Evolutionary conservation across 2,888 invertebrate genomes (phyloP).

Genomic region (Coleophora deauratella): DNA sequence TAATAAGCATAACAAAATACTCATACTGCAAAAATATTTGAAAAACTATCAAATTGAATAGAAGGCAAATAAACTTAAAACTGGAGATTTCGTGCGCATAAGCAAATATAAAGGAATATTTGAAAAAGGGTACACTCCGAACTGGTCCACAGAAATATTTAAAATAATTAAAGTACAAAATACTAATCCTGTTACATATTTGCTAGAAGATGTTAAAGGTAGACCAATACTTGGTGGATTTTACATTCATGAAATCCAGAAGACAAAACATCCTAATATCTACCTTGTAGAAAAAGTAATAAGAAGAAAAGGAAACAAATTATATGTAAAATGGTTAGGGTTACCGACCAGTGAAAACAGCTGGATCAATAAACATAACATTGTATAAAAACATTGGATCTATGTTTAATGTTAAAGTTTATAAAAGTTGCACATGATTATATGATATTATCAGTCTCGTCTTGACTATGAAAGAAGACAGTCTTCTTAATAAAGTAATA

Average conservation of each 20-base stretch:
- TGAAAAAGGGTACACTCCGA: conserved; percentile 24
- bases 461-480: background rate
- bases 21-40: background rate
- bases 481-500: background rate
- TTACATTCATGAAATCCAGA: conserved; percentile 26
- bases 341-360: background rate
- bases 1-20: background rate
- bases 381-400: background rate
- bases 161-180: conserved; percentile 11
- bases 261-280: background rate
- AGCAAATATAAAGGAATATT: conserved; percentile 20
- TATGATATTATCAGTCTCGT: background rate
- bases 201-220: background rate
- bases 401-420: too few species aligned
- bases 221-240: conserved; percentile 1
- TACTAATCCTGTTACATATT: conserved; percentile 1
- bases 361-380: background rate
- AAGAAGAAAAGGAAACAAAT: conserved; percentile 1
- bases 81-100: conserved; percentile 19
- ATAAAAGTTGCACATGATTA: too few species aligned
- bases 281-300: conserved; percentile 22
- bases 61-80: background rate
- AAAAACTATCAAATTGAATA: background rate
- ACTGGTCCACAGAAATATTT: conserved; percentile 28
- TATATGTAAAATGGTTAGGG: conserved; percentile 4